Evolutionary conservation across 2,113 vertebrate genomes (phyloP).

Genomic region (Platichthys flesus): DNA sequence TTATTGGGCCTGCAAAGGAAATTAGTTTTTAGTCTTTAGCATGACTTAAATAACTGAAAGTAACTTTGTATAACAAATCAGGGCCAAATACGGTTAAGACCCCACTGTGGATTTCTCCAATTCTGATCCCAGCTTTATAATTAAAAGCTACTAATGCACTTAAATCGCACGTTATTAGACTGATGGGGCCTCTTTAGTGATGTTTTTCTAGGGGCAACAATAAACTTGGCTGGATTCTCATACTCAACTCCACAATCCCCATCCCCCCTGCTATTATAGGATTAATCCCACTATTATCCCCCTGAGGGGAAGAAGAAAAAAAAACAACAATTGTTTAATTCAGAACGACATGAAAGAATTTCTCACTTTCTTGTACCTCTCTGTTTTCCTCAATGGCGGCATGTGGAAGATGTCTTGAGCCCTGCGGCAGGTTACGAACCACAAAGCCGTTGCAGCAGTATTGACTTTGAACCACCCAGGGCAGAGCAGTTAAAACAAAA

Average conservation of each 20-base stretch:
- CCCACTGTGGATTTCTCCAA: not conserved
- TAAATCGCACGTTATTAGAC: not conserved
- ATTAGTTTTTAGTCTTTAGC: not conserved
- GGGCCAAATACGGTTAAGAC: not conserved
- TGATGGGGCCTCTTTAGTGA: not conserved
- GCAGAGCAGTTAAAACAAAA: constrained; percentile 49
- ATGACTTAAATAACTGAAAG: not conserved
- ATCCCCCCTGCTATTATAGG: constrained; percentile 24
- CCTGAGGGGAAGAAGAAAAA: not conserved
- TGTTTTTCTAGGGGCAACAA: not conserved
- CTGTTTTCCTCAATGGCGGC: constrained; percentile 40
- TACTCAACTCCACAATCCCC: not conserved
- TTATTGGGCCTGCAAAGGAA: no score
- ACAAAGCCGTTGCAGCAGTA: constrained; percentile 27
- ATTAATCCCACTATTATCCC: constrained; percentile 27
- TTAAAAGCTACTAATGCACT: not conserved
- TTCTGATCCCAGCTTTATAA: not conserved
- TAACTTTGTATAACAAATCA: not conserved
- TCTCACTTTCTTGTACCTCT: constrained; percentile 28
- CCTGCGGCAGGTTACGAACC: constrained; percentile 52
- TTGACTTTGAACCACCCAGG: constrained; percentile 57
- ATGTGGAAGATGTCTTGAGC: constrained; percentile 44
- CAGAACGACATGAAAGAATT: constrained; percentile 28
- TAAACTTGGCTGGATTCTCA: constrained; percentile 4
- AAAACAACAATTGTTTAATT: not conserved